These are phyloP conservation scores for Thamnophis sirtalis DNA, from an alignment of 2,113 vertebrate genomes.

Conservation along the genomic window DNA sequence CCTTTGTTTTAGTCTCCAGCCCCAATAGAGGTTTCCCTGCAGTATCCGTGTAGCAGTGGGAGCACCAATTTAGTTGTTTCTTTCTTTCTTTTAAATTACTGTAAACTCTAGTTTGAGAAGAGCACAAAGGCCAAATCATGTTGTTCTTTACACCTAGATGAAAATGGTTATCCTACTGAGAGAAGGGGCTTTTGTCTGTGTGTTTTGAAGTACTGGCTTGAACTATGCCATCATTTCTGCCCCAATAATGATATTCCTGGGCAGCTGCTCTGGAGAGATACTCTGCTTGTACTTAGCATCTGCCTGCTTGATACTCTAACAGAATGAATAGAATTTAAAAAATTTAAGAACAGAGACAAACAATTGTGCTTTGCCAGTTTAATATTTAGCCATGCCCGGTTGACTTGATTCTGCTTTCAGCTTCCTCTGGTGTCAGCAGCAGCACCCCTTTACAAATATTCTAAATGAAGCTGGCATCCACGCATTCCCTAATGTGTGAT, in stretches of 20 bases:
- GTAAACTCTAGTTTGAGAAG: background rate
- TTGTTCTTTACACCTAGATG: background rate
- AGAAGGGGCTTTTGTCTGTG: background rate
- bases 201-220: background rate
- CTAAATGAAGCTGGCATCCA: background rate
- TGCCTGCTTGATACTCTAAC: background rate
- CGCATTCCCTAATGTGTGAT: background rate
- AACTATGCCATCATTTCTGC: background rate
- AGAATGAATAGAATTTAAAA: background rate
- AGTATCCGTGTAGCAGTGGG: background rate
- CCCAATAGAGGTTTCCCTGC: background rate
- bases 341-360: conserved; percentile 16
- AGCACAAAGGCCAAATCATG: background rate
- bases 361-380: conserved; percentile 2
- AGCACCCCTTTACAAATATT: background rate
- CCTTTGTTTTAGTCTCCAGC: too few species aligned
- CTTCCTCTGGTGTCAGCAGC: background rate
- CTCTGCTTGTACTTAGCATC: background rate
- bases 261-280: background rate
- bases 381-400: background rate
- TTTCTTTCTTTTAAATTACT: background rate
- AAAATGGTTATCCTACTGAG: background rate
- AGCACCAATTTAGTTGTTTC: background rate
- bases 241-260: background rate
- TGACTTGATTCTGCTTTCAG: background rate